phyloP scores from a whole-genome alignment of 2,113 vertebrate species.

The Gambusia affinis region DNA sequence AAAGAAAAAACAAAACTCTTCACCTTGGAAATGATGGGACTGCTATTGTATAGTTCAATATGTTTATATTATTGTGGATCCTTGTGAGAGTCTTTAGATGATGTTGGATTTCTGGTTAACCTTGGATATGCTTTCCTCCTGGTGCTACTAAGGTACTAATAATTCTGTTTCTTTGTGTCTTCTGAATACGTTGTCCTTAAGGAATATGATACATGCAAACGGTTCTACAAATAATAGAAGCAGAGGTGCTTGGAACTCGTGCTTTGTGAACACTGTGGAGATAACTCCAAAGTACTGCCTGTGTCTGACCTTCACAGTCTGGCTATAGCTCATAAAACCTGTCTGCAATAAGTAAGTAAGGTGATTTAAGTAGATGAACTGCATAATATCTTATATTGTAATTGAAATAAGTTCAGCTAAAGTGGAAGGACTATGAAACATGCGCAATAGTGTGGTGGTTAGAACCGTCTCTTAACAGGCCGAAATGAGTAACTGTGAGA shows the following conservation, averaged over 20 bases:
- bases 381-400: background rate
- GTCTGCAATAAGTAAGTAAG: background rate
- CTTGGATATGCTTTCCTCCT: background rate
- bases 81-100: background rate
- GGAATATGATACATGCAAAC: background rate
- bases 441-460: background rate
- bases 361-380: background rate
- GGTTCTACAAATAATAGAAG: background rate
- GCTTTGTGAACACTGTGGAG: background rate
- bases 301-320: background rate
- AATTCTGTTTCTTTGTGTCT: constrained; percentile 2
- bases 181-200: background rate
- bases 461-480: background rate
- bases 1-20: constrained; percentile 8
- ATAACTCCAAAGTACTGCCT: background rate
- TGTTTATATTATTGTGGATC: background rate
- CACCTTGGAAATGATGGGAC: background rate
- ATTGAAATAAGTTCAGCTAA: background rate
- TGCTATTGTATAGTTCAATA: background rate
- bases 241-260: background rate
- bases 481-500: background rate
- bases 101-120: background rate
- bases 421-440: background rate
- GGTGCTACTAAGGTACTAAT: background rate
- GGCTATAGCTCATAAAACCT: background rate